Evolutionary conservation across 2,797 vertebrate species (phyloP), one percentile per base, ranked within the genome.

Genomic region (Aeoliscus strigatus): DNA sequence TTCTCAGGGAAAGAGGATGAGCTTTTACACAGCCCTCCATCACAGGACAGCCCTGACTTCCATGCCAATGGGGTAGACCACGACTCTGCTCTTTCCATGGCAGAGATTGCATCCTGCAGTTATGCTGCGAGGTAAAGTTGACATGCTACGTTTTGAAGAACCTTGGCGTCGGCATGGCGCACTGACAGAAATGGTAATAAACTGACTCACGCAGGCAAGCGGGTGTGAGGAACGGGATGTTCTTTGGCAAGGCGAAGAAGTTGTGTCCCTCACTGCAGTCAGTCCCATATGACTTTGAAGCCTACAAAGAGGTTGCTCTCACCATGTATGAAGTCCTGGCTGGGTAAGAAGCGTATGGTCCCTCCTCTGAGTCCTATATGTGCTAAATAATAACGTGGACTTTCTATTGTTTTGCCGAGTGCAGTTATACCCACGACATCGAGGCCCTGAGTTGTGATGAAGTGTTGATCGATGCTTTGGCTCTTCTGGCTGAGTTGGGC

Each of bases 391-490:
- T 23, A 23, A 57, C 17, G 8, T 6, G 4, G 13, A 32, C 7
- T 8, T 4, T 46, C 37, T 54, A 12, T n/a, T 6, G 16, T 30
- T 14, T 39, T 56, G 1, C 31, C 54, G 27, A 40, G 73, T 80
- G 32, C 73, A 99, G 96, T 86, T 99, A 94, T 74, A 97, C 94
- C 34, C 89, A 93, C 30, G 90, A 92, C 76, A 98, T 99, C 1
- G 96, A 99, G 83, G 96, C 96, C 39, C 91, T 98, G 62, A 99
- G 96, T 82, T 99, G 96, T 70, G 96, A 99, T 48, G 96, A 99
- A 83, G 92, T 94, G 2, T 73, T 99, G 67, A 83, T 96, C 27
- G 95, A 98, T 57, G 90, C 89, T 54, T 92, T 94, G 8, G 74
- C 90, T 63, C 87, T 97, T 75, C 78, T 97, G 18, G 76, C 85